phyloP scores from a whole-genome alignment of 2,113 vertebrate species.

The Diglossa brunneiventris region DNA sequence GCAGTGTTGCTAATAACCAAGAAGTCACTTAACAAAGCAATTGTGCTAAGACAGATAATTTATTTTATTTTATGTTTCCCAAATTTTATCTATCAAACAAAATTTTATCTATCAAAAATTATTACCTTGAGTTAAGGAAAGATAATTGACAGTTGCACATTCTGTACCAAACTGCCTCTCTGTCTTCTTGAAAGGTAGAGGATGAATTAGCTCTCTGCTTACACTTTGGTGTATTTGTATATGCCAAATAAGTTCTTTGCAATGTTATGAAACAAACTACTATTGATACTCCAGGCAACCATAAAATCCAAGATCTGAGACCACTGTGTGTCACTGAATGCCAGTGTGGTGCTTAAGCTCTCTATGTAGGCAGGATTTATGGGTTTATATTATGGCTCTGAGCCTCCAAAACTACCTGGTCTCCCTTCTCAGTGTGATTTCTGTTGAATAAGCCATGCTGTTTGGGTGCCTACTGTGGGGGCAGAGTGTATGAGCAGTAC shows the following conservation, averaged over 20 bases:
- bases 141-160: neutral
- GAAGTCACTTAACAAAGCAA: neutral
- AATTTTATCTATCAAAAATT: slow-evolving; percentile 15
- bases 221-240: neutral
- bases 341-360: neutral
- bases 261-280: neutral
- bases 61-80: no score
- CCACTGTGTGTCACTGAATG: neutral
- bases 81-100: slow-evolving; percentile 15
- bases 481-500: neutral
- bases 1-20: neutral
- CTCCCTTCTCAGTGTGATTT: neutral
- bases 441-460: neutral
- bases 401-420: slow-evolving; percentile 8
- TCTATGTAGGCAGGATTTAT: neutral
- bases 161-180: neutral
- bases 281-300: neutral
- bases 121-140: neutral
- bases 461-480: neutral
- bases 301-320: slow-evolving; percentile 14
- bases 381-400: neutral
- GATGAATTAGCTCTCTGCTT: neutral
- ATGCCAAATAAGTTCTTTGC: neutral
- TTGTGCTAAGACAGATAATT: neutral
- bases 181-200: neutral